phyloP scores from a whole-genome alignment of 2,797 vertebrate genomes.

The Spheniscus humboldti region DNA sequence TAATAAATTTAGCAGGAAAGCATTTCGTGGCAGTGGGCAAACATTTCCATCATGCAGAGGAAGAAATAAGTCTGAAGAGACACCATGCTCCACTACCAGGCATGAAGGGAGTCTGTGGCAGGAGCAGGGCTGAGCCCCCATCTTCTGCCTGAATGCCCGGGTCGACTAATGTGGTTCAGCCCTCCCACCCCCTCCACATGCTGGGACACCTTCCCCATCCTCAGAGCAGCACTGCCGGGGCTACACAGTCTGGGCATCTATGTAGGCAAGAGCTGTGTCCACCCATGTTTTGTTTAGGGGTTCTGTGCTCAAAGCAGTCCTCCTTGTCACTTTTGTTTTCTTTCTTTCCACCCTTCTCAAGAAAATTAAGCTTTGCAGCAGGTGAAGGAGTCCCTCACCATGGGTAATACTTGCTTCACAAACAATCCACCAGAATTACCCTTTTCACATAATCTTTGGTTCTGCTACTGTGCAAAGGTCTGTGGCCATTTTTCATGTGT shows the following conservation, averaged over 20 bases:
- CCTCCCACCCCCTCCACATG: accelerated
- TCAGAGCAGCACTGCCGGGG: neutral
- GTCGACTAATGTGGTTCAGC: accelerated
- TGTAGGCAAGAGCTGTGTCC: neutral
- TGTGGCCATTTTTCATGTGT: neutral
- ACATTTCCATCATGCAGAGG: neutral
- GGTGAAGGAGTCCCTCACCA: neutral
- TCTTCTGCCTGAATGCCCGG: neutral
- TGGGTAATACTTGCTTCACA: neutral
- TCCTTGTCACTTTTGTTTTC: neutral
- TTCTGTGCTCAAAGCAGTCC: neutral
- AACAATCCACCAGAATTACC: neutral
- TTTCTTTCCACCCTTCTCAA: neutral
- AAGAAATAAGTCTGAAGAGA: neutral
- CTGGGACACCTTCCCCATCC: neutral
- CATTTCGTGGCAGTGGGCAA: neutral
- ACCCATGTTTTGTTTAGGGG: neutral
- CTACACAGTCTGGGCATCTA: neutral
- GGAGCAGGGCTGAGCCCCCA: neutral
- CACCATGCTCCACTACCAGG: accelerated
- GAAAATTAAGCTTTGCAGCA: neutral
- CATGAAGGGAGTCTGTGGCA: neutral
- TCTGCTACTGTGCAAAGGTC: neutral
- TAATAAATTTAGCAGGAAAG: neutral
- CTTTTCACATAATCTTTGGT: neutral